A percentile compares a stretch with the other conserved stretches of the same genome.
phyloP scores from a whole-genome alignment of 2,113 vertebrate genomes.

The Oenanthe melanoleuca region DNA sequence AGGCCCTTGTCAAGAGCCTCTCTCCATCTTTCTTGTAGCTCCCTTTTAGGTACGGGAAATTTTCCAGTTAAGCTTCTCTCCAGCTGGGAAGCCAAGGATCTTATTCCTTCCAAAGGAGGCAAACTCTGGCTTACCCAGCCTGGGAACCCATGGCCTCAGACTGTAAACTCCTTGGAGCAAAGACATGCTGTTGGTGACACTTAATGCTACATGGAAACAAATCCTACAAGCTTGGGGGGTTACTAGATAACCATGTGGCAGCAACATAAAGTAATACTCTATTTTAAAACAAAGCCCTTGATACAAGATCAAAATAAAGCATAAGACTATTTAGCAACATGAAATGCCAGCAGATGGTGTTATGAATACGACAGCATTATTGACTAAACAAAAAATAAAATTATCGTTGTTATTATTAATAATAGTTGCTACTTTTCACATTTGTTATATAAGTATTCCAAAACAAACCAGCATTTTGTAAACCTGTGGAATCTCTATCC shows the following conservation, averaged over 20 bases:
- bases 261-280: background rate
- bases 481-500: background rate
- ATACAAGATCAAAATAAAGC: background rate
- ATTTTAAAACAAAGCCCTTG: background rate
- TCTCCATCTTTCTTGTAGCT: background rate
- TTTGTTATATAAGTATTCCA: background rate
- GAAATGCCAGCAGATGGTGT: background rate
- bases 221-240: background rate
- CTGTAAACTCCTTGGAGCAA: background rate
- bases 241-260: background rate
- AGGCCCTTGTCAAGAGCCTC: background rate
- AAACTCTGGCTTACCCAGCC: background rate
- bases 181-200: background rate
- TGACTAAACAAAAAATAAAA: background rate
- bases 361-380: background rate
- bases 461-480: background rate
- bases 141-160: background rate
- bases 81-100: background rate
- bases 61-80: background rate
- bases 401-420: background rate
- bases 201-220: background rate
- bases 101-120: background rate
- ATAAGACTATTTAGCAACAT: background rate
- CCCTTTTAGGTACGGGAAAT: background rate
- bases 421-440: background rate